Conservation (phyloP, 2,797 vertebrate genomes). For the Dendrocincla tyrannina region DNA sequence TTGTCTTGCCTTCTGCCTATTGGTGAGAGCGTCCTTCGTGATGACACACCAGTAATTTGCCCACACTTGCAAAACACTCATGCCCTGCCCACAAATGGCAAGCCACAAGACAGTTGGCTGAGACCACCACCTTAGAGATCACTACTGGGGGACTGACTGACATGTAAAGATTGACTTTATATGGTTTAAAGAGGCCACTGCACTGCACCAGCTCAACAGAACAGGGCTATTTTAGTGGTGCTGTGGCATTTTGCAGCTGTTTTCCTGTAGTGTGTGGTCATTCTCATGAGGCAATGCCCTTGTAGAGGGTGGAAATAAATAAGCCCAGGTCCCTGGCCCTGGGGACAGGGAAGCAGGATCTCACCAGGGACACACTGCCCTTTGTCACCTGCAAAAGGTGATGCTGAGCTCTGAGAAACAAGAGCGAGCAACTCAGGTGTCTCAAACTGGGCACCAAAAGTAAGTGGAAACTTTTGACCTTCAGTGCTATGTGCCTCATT, state of each 20-base stretch:
- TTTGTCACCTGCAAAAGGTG: not conserved
- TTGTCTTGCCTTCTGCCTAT: not conserved
- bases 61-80: not conserved
- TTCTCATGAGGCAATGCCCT: not conserved
- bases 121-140: not conserved
- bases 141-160: not conserved
- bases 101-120: not conserved
- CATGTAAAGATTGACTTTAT: not conserved
- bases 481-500: slow-evolving; percentile 27
- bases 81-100: not conserved
- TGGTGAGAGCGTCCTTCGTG: not conserved
- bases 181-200: not conserved
- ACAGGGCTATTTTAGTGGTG: not conserved
- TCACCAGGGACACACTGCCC: not conserved
- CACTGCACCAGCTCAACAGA: fast-evolving
- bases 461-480: slow-evolving; percentile 57
- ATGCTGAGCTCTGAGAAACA: not conserved
- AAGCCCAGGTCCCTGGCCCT: not conserved
- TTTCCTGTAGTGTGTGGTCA: not conserved
- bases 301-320: not conserved
- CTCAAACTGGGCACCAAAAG: slow-evolving; percentile 24
- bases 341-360: not conserved
- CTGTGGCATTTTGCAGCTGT: not conserved
- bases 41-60: not conserved
- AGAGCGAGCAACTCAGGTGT: not conserved